phyloP scores from a whole-genome alignment of 1,140 invertebrate species.

The Drosophila athabasca region DNA sequence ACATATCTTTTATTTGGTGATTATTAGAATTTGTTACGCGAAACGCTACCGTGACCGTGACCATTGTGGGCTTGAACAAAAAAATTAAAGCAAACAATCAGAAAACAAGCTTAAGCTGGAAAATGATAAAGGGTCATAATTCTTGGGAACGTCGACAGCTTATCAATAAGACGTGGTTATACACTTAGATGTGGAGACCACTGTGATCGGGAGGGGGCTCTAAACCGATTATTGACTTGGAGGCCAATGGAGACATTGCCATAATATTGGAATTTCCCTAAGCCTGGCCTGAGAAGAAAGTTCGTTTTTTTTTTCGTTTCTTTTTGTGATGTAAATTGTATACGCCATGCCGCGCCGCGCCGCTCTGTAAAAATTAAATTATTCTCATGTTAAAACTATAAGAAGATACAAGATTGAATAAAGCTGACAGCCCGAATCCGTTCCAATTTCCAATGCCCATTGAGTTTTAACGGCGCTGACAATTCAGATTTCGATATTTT shows the following conservation, averaged over 20 bases:
- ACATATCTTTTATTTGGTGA: too few species aligned
- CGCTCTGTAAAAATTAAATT: slow-evolving; percentile 69
- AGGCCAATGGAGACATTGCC: slow-evolving; percentile 19
- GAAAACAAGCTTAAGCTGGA: slow-evolving; percentile 44
- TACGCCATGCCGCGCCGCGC: not conserved
- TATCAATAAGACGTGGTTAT: slow-evolving; percentile 27
- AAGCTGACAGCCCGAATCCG: slow-evolving; percentile 75
- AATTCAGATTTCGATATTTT: slow-evolving; percentile 53
- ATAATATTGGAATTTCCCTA: slow-evolving; percentile 44
- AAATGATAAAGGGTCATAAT: slow-evolving; percentile 29
- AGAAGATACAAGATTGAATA: slow-evolving; percentile 60
- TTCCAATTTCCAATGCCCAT: slow-evolving; percentile 82
- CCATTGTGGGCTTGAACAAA: slow-evolving; percentile 30
- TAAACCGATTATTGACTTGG: slow-evolving; percentile 47
- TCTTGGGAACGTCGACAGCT: slow-evolving; percentile 26
- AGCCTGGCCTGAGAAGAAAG: slow-evolving; percentile 42
- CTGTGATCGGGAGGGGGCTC: slow-evolving; percentile 3
- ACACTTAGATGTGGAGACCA: not conserved
- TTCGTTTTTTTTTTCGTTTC: slow-evolving; percentile 1
- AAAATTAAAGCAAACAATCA: slow-evolving; percentile 38
- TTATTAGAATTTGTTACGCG: too few species aligned
- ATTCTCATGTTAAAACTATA: slow-evolving; percentile 67
- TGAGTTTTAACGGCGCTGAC: slow-evolving; percentile 75
- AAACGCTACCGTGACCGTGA: not conserved
- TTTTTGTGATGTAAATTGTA: slow-evolving; percentile 41